phyloP scores from a whole-genome alignment of 2,113 vertebrate genomes.

The Rhynchopsitta pachyrhyncha region DNA sequence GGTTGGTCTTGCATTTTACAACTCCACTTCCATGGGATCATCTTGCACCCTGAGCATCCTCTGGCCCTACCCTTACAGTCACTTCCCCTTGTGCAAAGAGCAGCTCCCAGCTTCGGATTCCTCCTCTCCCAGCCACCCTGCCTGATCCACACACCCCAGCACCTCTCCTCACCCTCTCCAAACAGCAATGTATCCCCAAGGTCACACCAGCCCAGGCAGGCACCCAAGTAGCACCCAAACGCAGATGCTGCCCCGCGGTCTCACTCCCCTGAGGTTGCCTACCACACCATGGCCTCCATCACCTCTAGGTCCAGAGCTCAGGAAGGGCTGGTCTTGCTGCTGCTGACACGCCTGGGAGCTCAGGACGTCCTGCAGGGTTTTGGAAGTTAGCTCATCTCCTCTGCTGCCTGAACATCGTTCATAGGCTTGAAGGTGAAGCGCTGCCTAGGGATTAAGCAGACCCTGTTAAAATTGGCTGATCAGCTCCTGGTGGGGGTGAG shows the following conservation, averaged over 20 bases:
- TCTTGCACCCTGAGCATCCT: not conserved
- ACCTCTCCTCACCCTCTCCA: not conserved
- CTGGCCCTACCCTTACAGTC: not conserved
- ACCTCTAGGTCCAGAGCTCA: not conserved
- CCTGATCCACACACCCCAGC: not conserved
- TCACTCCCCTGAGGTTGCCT: not conserved
- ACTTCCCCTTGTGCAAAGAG: not conserved
- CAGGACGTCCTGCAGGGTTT: not conserved
- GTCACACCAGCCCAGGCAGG: not conserved
- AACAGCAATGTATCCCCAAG: not conserved
- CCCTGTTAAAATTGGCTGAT: rapidly evolving
- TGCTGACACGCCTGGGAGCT: not conserved
- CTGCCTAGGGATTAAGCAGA: not conserved
- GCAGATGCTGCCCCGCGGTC: rapidly evolving
- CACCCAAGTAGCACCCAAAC: not conserved
- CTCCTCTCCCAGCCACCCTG: not conserved
- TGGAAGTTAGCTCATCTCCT: conserved; percentile 4
- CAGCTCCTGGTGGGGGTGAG: not conserved
- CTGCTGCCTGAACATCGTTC: not conserved
- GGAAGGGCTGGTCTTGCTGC: not conserved
- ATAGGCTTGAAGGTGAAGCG: not conserved
- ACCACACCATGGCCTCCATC: not conserved
- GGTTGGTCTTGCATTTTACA: not conserved
- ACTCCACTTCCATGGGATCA: not conserved
- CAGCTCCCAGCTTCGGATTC: not conserved